A percentile compares a stretch with the other conserved stretches of the same genome.
Evolutionary conservation across 2,113 vertebrate genomes (phyloP).

Genomic region (Philantomba maxwellii): DNA sequence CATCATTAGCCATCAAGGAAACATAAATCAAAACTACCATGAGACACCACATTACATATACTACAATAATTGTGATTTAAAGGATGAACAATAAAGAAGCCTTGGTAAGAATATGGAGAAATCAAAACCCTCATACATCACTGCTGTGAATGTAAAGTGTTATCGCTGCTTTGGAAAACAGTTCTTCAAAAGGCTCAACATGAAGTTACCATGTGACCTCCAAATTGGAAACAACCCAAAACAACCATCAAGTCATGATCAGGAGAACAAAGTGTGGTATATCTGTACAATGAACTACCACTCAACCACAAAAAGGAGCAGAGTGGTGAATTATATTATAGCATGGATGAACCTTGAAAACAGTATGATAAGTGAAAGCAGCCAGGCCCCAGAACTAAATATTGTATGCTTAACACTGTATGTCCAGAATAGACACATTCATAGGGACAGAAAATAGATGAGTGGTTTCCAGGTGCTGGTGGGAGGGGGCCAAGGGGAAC

Average conservation of each 20-base stretch:
- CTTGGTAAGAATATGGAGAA: neutral
- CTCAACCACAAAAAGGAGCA: neutral
- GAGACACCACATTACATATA: neutral
- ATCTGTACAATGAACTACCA: neutral
- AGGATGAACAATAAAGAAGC: neutral
- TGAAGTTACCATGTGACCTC: neutral
- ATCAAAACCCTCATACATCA: neutral
- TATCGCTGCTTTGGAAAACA: neutral
- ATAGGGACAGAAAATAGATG: neutral
- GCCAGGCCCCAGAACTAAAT: neutral
- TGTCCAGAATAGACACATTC: neutral
- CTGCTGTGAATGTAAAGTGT: neutral
- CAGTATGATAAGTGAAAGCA: neutral
- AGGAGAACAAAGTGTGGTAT: neutral
- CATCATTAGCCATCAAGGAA: neutral
- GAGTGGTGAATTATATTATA: neutral
- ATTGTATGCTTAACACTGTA: neutral
- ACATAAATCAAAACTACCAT: neutral
- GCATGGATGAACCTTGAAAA: neutral
- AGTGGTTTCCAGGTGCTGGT: neutral
- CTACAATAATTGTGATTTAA: neutral
- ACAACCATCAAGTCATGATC: neutral
- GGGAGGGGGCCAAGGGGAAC: neutral
- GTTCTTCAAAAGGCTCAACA: neutral
- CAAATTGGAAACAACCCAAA: neutral